Percentiles rank a stretch among this genome's conserved stretches.
phyloP scores from a whole-genome alignment of 2,113 vertebrate genomes.

The Psilopsiagon aymara region DNA sequence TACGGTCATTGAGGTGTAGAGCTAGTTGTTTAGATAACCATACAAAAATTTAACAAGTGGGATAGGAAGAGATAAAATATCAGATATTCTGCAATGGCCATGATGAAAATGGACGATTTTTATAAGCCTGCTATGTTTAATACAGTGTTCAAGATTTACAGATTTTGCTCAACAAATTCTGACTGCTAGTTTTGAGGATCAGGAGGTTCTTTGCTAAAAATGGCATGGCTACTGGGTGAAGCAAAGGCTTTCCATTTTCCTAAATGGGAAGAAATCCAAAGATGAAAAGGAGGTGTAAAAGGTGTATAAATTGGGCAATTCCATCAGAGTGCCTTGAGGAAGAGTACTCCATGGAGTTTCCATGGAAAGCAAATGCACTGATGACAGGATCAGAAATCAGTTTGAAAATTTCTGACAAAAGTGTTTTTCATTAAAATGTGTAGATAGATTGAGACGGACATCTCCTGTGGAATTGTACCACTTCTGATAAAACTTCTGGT shows the following conservation, averaged over 20 bases:
- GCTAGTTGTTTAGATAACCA: not conserved
- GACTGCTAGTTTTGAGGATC: not conserved
- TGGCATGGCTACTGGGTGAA: not conserved
- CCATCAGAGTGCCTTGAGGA: not conserved
- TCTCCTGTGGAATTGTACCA: not conserved
- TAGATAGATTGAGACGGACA: not conserved
- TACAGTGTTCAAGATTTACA: not conserved
- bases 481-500: not conserved
- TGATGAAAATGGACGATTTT: not conserved
- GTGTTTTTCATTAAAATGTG: not conserved
- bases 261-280: not conserved
- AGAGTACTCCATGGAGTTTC: not conserved
- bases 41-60: not conserved
- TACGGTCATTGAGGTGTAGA: not conserved
- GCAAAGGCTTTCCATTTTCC: not conserved
- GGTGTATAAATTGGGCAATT: not conserved
- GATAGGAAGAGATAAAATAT: not conserved
- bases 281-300: not conserved
- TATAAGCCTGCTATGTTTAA: not conserved
- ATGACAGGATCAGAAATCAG: not conserved
- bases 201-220: not conserved
- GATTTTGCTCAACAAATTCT: not conserved
- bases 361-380: not conserved
- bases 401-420: not conserved
- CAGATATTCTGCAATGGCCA: not conserved